phyloP scores from a whole-genome alignment of 2,113 vertebrate genomes.

The Camelus dromedarius region DNA sequence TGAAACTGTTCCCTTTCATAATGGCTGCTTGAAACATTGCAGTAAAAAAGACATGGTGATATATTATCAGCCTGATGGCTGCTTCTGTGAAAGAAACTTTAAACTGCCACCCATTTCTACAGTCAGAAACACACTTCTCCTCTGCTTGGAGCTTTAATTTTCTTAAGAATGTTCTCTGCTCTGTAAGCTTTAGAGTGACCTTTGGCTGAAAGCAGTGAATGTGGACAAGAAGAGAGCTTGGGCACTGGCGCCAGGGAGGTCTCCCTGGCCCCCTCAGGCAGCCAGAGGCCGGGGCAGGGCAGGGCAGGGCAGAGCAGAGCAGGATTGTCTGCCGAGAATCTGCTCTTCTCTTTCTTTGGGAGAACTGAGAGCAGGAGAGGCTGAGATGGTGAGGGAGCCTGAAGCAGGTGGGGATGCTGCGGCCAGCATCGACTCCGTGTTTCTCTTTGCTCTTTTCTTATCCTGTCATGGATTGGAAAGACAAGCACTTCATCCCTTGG shows the following conservation, averaged over 20 bases:
- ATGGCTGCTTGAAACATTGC: slow-evolving; percentile 29
- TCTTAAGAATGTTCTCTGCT: background rate
- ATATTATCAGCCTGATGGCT: slow-evolving; percentile 43
- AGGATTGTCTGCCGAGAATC: background rate
- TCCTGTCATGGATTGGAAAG: background rate
- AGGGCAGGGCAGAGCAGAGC: background rate
- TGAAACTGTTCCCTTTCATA: slow-evolving; percentile 52
- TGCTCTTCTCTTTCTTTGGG: background rate
- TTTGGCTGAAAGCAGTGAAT: background rate
- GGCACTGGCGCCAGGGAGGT: background rate
- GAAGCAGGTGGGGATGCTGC: background rate
- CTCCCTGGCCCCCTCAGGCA: background rate
- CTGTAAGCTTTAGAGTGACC: background rate
- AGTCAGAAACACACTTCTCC: background rate
- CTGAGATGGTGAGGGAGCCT: background rate
- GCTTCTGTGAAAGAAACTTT: slow-evolving; percentile 43
- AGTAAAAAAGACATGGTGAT: slow-evolving; percentile 43
- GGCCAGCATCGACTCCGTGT: background rate
- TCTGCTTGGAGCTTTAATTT: slow-evolving; percentile 56
- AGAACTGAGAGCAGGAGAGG: background rate
- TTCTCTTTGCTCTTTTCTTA: background rate
- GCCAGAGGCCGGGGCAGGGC: background rate
- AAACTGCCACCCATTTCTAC: background rate
- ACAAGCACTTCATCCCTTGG: background rate
- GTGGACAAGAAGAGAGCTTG: background rate